Evolutionary conservation across 2,888 invertebrate species (phyloP).

Genomic region (Girardia tigrina): DNA sequence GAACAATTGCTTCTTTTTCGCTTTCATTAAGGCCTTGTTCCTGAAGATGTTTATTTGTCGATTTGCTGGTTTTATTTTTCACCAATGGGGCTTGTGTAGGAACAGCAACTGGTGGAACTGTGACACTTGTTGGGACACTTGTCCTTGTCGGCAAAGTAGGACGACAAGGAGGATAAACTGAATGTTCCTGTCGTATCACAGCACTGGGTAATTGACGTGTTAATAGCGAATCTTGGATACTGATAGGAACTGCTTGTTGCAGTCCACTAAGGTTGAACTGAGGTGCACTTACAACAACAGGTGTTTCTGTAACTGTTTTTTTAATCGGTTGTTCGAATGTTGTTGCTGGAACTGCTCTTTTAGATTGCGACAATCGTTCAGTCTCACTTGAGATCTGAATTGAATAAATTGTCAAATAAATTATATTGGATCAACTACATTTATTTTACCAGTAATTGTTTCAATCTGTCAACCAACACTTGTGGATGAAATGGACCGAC

Average conservation of each 20-base stretch:
- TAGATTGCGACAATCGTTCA: background rate
- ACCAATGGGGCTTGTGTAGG: background rate
- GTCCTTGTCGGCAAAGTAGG: background rate
- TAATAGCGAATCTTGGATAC: background rate
- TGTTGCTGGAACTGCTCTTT: background rate
- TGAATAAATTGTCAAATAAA: background rate
- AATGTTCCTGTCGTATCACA: background rate
- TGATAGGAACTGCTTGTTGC: background rate
- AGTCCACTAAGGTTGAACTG: background rate
- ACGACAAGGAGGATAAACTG: background rate
- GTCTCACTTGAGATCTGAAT: background rate
- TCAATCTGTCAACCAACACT: background rate
- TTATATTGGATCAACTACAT: background rate
- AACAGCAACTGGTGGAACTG: background rate
- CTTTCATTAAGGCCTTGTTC: constrained; percentile 37
- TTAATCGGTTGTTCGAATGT: background rate
- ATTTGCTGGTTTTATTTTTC: constrained; percentile 35
- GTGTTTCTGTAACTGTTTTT: background rate
- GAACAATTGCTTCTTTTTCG: constrained; percentile 37
- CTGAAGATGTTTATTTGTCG: constrained; percentile 35
- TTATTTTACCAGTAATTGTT: background rate
- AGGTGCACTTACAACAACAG: background rate
- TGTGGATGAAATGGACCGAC: background rate
- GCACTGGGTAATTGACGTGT: background rate
- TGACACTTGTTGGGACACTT: background rate